Conservation (phyloP, 2,888 invertebrate species). For the Platypus cylindrus region DNA sequence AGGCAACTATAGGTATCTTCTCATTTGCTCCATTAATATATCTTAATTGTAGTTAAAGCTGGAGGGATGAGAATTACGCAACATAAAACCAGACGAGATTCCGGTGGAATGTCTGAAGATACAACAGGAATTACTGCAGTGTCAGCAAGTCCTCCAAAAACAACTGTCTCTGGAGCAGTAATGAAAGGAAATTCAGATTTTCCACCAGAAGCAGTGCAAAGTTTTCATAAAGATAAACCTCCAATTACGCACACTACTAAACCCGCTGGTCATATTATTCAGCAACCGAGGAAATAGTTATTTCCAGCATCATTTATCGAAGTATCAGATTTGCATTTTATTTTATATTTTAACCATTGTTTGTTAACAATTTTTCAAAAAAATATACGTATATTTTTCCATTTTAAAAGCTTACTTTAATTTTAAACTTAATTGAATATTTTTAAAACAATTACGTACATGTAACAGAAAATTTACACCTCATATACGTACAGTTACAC, state of each 20-base stretch:
- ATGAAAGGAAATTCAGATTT: constrained; percentile 79
- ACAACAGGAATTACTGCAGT: constrained; percentile 61
- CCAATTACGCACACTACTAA: constrained; percentile 51
- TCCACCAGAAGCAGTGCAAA: constrained; percentile 75
- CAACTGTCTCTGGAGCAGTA: constrained; percentile 63
- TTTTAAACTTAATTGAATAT: no score
- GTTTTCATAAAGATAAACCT: constrained; percentile 65
- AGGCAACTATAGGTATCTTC: neutral
- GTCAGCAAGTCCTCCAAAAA: constrained; percentile 63
- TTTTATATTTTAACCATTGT: no score
- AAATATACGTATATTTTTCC: no score
- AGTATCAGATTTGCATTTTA: no score
- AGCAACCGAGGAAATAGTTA: constrained; percentile 84
- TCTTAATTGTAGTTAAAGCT: constrained; percentile 57
- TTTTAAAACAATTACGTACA: no score
- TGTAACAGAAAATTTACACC: constrained; percentile 17
- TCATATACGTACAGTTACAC: constrained; percentile 38
- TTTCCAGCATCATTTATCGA: no score
- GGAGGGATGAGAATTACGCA: constrained; percentile 89
- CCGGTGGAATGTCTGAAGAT: constrained; percentile 54
- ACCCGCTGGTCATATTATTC: constrained; percentile 64
- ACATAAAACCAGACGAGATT: constrained; percentile 60
- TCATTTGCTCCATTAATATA: neutral
- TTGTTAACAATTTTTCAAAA: no score
- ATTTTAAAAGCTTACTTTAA: no score